Conservation (phyloP, 1,140 invertebrate species). For the Adelges cooleyi region DNA sequence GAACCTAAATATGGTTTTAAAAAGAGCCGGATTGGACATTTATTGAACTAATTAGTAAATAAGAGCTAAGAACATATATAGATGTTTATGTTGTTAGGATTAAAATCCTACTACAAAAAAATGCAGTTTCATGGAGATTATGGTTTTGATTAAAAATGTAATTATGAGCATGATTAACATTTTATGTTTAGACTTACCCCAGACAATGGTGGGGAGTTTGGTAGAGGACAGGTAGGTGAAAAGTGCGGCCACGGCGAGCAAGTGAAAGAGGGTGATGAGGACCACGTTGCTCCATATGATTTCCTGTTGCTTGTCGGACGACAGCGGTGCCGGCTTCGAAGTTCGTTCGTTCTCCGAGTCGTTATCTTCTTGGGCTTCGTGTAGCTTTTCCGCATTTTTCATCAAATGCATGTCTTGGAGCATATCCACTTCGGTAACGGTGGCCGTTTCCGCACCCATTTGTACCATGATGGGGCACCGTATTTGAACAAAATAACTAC, state of each 20-base stretch:
- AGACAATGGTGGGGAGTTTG: constrained; percentile 9
- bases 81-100: no score
- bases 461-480: background rate
- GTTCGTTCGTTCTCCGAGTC: background rate
- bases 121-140: no score
- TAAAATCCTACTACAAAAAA: no score
- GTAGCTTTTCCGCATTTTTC: background rate
- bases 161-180: no score
- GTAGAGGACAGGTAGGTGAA: background rate
- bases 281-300: constrained; percentile 33
- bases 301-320: background rate
- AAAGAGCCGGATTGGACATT: no score
- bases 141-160: no score
- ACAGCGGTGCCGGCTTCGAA: no score
- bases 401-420: background rate
- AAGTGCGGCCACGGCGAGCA: constrained; percentile 12
- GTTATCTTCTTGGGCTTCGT: background rate
- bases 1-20: no score
- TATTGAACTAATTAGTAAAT: no score
- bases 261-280: constrained; percentile 31
- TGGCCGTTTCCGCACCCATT: background rate
- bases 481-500: no score
- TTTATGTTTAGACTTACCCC: constrained; percentile 22
- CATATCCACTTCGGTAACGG: background rate
- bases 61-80: no score